Evolutionary conservation across 2,797 vertebrate genomes (phyloP), one percentile per base, ranked within the genome.

Genomic region (Pangasius larnaudii): DNA sequence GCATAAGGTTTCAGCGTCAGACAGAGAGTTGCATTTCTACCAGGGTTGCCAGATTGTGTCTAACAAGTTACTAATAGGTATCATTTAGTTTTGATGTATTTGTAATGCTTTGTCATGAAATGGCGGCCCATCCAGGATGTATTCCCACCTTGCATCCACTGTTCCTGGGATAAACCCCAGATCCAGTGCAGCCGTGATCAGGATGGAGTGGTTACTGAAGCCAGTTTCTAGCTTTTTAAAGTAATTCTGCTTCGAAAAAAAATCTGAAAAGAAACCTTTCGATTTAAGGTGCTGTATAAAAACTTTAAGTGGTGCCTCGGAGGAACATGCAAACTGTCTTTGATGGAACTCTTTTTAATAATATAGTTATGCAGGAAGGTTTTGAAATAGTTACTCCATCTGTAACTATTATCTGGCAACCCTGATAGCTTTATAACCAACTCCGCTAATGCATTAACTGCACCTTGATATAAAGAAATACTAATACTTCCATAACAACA

Each of bases 1-100:
- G 1, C 13, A 30, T 11, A 63, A 30, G 65, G 6, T 42, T 27
- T 27, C 14, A 27, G 5, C 11, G 2, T 0, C 10, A 6, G 51
- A n/a, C 13, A 53, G 2, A 53, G 49, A 19, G 75, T 10, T 18
- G 49, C 11, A 4, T 9, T 78, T 53, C 27, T 33, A 19, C 2
- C n/a, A 33, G 46, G 49, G 74, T 77, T 77, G 74, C 75, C 51
- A 78, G 75, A 78, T 78, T 56, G n/a, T 33, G 18, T 30, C n/a
- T 19, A 0, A 18, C 7, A 53, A 30, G n/a, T 19, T 18, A 5
- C 14, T 19, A 53, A 53, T 30, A 46, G 39, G 49, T 51, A 24
- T 13, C 6, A 24, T 24, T 72, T 72, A 11, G 18, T 22, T 71
- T 7, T 39, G 18, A 24, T 22, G 8, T 56, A 16, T 56, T 56